Evolutionary conservation across 2,888 invertebrate genomes (phyloP), one percentile per base, ranked within the genome.

Genomic region (Theretra japonica): DNA sequence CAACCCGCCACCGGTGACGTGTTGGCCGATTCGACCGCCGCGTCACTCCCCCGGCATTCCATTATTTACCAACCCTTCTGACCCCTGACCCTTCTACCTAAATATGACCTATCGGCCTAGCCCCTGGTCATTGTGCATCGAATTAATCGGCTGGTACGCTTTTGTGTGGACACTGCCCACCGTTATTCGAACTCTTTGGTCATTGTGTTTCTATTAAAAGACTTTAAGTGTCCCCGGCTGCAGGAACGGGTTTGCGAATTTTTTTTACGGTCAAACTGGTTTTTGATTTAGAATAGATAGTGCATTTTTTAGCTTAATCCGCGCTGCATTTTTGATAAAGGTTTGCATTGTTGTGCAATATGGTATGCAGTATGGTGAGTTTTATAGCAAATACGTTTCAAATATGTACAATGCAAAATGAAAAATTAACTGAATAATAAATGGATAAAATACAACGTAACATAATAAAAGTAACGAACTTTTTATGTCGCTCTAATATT

Each of bases 81-180:
- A 92, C 93, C 93, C 91, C 84, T 93, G 86, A 93, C 92, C 93
- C 89, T 74, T 88, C 87, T 92, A 90, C 93, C 94, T 91, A 94
- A 94, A 94, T 93, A 93, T 94, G 93, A 94, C 94, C 94, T 89
- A 79, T 87, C 83, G 86, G 89, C 74, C 88, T 84, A 84, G 88
- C 90, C 90, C 89, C 82, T 82, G 88, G 88, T 85, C 89, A 91
- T 94, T 94, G 94, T 94, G 86, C 78, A 83, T 77, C 80, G 89
- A 89, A 93, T 93, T 94, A 94, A 94, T 94, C 94, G 93, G 88
- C 88, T 90, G 83, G 94, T 92, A 87, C 79, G 79, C 89, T 82
- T 87, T 94, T 94, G 92, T 93, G 79, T 79, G 87, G 86, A 83
- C 90, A 85, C 88, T 90, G 91, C 89, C 91, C 92, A 90, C 84